These are phyloP conservation scores for Pinctada fucata DNA, from an alignment of 2,888 invertebrate genomes.

Conservation along the genomic window DNA sequence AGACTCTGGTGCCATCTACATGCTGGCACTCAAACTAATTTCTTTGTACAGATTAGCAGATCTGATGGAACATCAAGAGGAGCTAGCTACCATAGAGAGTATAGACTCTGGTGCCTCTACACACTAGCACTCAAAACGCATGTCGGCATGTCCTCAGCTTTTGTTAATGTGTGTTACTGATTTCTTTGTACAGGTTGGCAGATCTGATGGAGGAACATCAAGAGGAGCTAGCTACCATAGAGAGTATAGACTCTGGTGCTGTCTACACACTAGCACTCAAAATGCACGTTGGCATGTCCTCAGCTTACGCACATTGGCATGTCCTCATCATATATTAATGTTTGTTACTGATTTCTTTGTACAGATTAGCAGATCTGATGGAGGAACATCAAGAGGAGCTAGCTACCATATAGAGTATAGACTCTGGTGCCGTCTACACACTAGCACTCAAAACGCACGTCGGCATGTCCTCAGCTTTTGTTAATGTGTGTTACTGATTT, in stretches of 20 bases:
- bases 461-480: slow-evolving; percentile 78
- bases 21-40: slow-evolving; percentile 87
- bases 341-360: not conserved
- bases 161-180: too few species aligned
- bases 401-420: slow-evolving; percentile 94
- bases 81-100: slow-evolving; percentile 94
- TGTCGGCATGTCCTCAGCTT: too few species aligned
- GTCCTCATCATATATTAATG: too few species aligned
- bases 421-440: slow-evolving; percentile 98
- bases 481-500: too few species aligned
- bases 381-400: slow-evolving; percentile 94
- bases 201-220: slow-evolving; percentile 96
- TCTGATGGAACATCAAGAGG: slow-evolving; percentile 95
- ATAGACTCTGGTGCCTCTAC: slow-evolving; percentile 97
- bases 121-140: slow-evolving; percentile 89
- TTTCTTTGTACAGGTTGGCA: slow-evolving; percentile 83
- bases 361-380: slow-evolving; percentile 94
- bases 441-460: slow-evolving; percentile 96
- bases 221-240: slow-evolving; percentile 96
- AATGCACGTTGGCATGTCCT: slow-evolving; percentile 98
- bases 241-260: slow-evolving; percentile 95
- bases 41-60: slow-evolving; percentile 86
- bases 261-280: slow-evolving; percentile 97
- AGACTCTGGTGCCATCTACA: slow-evolving; percentile 98
- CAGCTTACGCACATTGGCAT: slow-evolving; percentile 82